These are phyloP conservation scores for Mus spretus DNA, from an alignment of 2,797 vertebrate species.

Conservation along the genomic window DNA sequence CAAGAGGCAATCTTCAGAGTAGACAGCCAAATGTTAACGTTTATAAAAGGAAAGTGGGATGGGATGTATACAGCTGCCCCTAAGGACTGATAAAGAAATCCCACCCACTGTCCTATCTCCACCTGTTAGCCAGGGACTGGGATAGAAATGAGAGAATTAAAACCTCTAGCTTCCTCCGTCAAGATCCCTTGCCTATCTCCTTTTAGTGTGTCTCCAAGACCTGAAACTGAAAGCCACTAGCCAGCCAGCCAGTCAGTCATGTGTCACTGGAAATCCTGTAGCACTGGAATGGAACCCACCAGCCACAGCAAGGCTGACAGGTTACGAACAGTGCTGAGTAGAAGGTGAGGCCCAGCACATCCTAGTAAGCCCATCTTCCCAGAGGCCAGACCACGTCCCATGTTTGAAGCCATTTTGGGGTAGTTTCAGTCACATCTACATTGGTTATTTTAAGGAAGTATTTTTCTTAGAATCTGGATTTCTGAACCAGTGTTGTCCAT, in stretches of 20 bases:
- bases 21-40: neutral
- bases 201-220: conserved; percentile 13
- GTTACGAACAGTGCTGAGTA: conserved; percentile 82
- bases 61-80: neutral
- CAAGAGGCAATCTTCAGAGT: neutral
- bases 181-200: neutral
- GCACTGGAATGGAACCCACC: conserved; percentile 87
- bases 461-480: neutral
- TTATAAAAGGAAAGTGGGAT: neutral
- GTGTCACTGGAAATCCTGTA: conserved; percentile 84
- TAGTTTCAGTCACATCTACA: accelerated
- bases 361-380: no score
- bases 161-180: neutral
- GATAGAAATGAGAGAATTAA: no score
- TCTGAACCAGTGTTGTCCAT: neutral
- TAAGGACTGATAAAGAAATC: neutral
- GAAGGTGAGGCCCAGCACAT: neutral
- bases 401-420: neutral
- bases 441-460: no score
- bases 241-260: conserved; percentile 68
- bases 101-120: neutral
- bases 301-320: conserved; percentile 73
- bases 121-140: neutral
- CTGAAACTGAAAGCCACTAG: conserved; percentile 34
- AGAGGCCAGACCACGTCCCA: neutral